Base-by-base conservation (phyloP, 92 coral and sea anemone genomes). In the Parazoanthus atlanticus region DNA sequence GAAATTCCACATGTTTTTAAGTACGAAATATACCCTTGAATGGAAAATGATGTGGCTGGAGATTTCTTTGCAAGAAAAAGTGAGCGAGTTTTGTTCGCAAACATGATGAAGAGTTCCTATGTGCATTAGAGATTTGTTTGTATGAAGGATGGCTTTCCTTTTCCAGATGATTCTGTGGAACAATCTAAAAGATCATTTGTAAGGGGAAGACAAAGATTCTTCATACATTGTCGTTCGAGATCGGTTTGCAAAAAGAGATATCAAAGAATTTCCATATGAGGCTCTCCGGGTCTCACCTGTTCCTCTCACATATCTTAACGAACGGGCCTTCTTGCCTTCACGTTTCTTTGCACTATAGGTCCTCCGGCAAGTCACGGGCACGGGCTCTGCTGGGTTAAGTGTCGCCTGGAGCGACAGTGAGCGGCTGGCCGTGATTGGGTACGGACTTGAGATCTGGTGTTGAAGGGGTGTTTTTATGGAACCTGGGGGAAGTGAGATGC, bases 331-430 rank as follows among this genome's bases (percentile, higher is more conserved):
- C 96, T 90, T 94, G 96, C 99, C 98, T 95, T 95, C 98, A 29
- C 99, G 87, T 88, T 92, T 97, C 93, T 97, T 97, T 17, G 97
- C 95, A 90, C 99, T 97, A 76, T 88, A 92, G 26, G 98, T 89
- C 81, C 99, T 91, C 92, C 92, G 95, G 28, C 94, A 90, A 0
- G 89, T 79, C 19, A 92, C 94, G 1, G 95, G 92, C 19, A 92
- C 79, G 17, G 91, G 86, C 61, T 89, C 95, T 25, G 81, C 88
- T 43, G 90, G 90, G 17, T 90, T 91, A 12, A 93, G 93, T 19
- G 94, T 87, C 23, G 98, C 92, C 80, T 94, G 98, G 25, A 95
- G 93, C 8, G 98, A 95, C 52, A 82, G 82, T 41, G 98, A 88
- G 33, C 98, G 93, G n/a, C 96, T 84, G 29, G 87, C 88, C 8